These are phyloP conservation scores for Eumaeus atala DNA, from an alignment of 1,140 invertebrate species.

Conservation along the genomic window DNA sequence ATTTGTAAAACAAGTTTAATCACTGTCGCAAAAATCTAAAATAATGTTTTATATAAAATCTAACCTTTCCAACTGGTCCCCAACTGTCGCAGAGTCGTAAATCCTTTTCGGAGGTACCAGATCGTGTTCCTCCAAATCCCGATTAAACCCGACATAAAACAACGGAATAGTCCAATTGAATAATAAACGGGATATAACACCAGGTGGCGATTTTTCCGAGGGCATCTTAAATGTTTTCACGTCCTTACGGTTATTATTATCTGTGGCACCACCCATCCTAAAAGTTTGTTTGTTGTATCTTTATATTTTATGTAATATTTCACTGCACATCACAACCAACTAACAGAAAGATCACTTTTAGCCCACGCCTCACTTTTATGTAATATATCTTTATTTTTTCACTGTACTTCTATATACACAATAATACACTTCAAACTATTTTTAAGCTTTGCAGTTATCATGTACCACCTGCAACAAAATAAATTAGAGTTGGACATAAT, in stretches of 20 bases:
- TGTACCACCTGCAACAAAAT: too few relatives aligned
- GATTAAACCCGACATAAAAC: slow-evolving; percentile 77
- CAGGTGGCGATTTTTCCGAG: slow-evolving; percentile 35
- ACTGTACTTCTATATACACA: too few relatives aligned
- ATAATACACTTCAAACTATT: too few relatives aligned
- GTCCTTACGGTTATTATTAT: background rate
- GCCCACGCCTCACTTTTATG: too few relatives aligned
- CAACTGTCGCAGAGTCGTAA: slow-evolving; percentile 74
- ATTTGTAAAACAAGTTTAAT: too few relatives aligned
- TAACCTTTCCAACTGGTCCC: slow-evolving; percentile 78
- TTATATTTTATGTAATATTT: background rate
- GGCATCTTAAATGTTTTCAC: slow-evolving; percentile 6
- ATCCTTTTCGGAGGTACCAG: slow-evolving; percentile 76
- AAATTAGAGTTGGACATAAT: too few relatives aligned
- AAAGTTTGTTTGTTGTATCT: background rate
- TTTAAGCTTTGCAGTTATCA: too few relatives aligned
- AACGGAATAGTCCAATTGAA: slow-evolving; percentile 78
- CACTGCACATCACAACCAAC: background rate
- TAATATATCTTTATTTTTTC: too few relatives aligned
- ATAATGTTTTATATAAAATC: slow-evolving; percentile 12
- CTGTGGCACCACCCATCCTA: background rate
- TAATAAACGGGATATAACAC: slow-evolving; percentile 45
- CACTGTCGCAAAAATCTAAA: background rate
- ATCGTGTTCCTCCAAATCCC: slow-evolving; percentile 80
- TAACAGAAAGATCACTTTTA: background rate